phyloP scores from a whole-genome alignment of 64 coral and sea anemone species.

The Montipora foliosa region DNA sequence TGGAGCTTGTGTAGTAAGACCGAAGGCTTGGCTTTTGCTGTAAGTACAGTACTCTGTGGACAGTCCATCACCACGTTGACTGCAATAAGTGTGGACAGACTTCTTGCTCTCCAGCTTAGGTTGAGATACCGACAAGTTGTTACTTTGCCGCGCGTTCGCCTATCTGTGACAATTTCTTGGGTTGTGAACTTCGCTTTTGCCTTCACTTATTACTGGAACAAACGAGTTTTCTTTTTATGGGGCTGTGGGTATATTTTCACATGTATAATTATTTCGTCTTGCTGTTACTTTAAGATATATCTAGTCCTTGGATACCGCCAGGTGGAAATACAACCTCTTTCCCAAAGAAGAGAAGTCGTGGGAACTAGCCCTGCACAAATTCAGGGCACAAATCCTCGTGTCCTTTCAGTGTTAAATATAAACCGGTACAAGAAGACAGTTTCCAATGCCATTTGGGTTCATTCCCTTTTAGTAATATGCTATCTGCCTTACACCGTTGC shows the following conservation, averaged over 20 bases:
- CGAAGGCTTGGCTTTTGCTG: neutral
- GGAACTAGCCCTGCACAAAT: neutral
- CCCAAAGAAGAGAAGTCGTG: too few species aligned
- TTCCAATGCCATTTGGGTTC: neutral
- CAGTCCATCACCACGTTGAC: neutral
- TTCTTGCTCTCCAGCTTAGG: neutral
- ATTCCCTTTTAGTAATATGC: neutral
- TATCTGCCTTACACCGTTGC: neutral
- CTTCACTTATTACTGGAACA: neutral
- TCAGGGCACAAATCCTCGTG: neutral
- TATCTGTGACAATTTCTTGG: neutral
- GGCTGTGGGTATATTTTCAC: neutral
- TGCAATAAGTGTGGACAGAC: constrained; percentile 35
- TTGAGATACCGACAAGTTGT: constrained; percentile 22
- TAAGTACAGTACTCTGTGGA: neutral
- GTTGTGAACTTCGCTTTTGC: neutral
- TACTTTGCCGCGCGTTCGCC: neutral
- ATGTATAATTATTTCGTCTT: neutral
- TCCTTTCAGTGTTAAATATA: neutral
- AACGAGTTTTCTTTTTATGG: neutral
- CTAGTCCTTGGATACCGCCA: neutral
- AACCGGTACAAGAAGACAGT: neutral
- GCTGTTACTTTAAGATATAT: neutral
- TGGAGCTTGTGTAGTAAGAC: neutral
- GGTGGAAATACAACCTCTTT: too few species aligned